phyloP scores from a whole-genome alignment of 2,113 vertebrate genomes.

The Hyaena hyaena region DNA sequence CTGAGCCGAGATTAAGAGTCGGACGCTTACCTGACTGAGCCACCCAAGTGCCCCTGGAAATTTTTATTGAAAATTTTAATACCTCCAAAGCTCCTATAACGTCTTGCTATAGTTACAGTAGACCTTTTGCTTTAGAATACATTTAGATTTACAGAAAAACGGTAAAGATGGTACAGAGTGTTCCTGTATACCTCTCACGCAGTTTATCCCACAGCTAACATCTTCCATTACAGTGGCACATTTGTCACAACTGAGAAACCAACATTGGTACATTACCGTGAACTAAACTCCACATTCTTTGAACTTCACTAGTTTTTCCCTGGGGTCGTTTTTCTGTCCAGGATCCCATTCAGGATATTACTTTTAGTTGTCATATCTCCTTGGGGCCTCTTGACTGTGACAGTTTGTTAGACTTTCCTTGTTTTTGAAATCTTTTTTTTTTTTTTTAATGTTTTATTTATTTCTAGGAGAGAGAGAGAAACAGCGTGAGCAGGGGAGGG shows the following conservation, averaged over 20 bases:
- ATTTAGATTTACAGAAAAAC: neutral
- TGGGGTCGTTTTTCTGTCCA: neutral
- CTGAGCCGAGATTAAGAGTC: too few species aligned
- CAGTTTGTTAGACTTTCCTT: neutral
- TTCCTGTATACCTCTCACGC: fast-evolving
- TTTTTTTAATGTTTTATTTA: too few species aligned
- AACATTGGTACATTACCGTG: fast-evolving
- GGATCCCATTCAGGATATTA: neutral
- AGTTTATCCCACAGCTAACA: too few species aligned
- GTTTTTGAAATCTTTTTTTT: neutral
- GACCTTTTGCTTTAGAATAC: neutral
- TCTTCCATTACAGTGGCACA: neutral
- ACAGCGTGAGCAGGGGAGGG: too few species aligned
- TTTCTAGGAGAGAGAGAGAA: too few species aligned
- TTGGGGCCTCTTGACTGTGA: neutral
- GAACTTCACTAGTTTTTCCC: neutral
- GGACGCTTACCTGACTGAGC: too few species aligned
- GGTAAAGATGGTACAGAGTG: neutral
- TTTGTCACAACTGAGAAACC: neutral
- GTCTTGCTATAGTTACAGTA: neutral
- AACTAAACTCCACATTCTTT: neutral
- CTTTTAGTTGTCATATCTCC: neutral
- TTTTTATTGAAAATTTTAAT: neutral
- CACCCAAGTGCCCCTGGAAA: neutral
- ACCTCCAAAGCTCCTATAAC: neutral